These are phyloP conservation scores for Caiman crocodilus DNA, from an alignment of 2,797 vertebrate genomes.

Conservation along the genomic window DNA sequence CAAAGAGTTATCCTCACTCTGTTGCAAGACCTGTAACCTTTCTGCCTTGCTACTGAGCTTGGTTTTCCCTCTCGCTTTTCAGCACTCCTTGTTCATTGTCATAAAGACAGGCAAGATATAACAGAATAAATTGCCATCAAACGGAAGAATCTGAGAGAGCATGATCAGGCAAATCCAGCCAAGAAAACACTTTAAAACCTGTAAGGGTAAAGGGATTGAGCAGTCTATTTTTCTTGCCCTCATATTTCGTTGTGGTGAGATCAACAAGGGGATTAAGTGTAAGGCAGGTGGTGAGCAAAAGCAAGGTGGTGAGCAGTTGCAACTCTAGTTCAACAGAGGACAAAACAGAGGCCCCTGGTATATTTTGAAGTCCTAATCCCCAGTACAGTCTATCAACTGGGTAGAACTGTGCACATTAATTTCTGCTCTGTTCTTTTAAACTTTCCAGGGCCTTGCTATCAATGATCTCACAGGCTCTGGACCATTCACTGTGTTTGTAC, in stretches of 20 bases:
- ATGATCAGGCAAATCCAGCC: not conserved
- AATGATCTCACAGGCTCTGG: conserved; percentile 82
- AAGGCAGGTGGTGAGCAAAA: not conserved
- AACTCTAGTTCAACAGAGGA: not conserved
- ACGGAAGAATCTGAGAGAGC: fast-evolving
- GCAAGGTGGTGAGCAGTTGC: not conserved
- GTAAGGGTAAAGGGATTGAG: fast-evolving
- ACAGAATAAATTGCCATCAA: not conserved
- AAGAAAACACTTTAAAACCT: not conserved
- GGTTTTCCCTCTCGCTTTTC: not conserved
- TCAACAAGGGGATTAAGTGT: fast-evolving
- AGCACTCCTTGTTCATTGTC: not conserved
- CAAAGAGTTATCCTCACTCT: not conserved
- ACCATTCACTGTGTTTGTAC: conserved; percentile 91
- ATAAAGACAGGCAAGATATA: not conserved
- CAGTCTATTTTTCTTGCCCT: not conserved
- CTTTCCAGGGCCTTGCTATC: conserved; percentile 69
- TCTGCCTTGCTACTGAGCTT: fast-evolving
- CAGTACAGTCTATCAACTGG: fast-evolving
- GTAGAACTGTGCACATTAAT: fast-evolving
- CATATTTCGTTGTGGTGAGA: fast-evolving
- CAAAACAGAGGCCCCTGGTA: not conserved
- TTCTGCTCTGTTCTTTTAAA: not conserved
- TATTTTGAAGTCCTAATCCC: no score
- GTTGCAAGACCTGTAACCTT: not conserved